Evolutionary conservation across 2,888 invertebrate genomes (phyloP), one percentile per base, ranked within the genome.

Genomic region (Drosophila niveifrons): DNA sequence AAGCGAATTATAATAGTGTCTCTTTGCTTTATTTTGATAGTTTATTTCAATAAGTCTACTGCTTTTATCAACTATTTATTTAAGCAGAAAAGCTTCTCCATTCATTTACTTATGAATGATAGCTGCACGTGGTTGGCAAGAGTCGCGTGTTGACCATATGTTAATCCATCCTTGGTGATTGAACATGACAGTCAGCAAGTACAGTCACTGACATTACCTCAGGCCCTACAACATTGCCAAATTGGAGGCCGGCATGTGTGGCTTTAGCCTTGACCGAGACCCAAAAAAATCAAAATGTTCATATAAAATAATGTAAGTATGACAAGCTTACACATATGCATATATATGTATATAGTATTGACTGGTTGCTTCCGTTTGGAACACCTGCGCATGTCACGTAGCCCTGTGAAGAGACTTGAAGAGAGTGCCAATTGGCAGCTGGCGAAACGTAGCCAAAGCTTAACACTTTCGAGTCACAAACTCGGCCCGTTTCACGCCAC

Each of bases 401-500:
- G 72, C 51, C 52, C 52, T 43, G 48, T 23, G 15, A n/a, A n/a
- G n/a, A 39, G 62, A 31, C 56, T 48, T 62, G 50, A 53, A 51
- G 58, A 59, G 48, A 36, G 39, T 61, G 34, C 28, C 73, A 67
- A 68, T 75, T 75, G 75, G 62, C 70, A 67, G 79, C 75, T 78
- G 75, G 61, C 75, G 53, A 77, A 86, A 74, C 71, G 15, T 56
- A 61, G 39, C 44, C 50, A 58, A 58, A 48, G 39, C 56, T 70
- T 68, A 58, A 75, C 72, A 68, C 75, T 74, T 78, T 78, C 59
- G 48, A 58, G 66, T 75, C 78, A 77, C 66, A 78, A 82, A 88
- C 89, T 75, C 67, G 70, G 75, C 78, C 89, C 82, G 84, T 84
- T 86, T 82, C 88, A 86, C 89, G 89, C 78, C 82, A 78, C 65